phyloP scores from a whole-genome alignment of 2,797 vertebrate species.

The Champsocephalus esox region DNA sequence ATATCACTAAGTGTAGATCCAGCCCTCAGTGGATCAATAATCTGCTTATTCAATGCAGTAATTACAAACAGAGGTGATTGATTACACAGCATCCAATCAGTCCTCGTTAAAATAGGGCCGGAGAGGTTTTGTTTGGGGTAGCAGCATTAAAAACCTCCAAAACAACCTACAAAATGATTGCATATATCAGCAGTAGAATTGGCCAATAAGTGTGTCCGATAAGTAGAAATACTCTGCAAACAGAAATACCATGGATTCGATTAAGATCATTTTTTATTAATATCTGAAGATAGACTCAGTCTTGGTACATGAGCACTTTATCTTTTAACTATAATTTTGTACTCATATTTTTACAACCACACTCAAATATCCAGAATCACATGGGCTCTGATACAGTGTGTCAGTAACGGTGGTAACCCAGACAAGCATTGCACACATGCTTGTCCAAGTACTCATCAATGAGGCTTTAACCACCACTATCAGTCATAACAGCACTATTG shows the following conservation, averaged over 20 bases:
- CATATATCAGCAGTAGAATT: background rate
- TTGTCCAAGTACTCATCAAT: background rate
- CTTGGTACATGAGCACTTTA: no score
- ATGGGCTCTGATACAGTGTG: background rate
- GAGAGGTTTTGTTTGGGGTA: constrained; percentile 28
- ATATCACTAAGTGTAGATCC: constrained; percentile 46
- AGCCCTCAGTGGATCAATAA: constrained; percentile 68
- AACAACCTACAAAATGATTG: background rate
- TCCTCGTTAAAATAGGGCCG: constrained; percentile 64
- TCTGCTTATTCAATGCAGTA: constrained; percentile 74
- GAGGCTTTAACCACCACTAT: constrained; percentile 1
- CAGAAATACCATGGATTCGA: background rate
- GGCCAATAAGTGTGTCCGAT: background rate
- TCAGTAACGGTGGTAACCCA: background rate
- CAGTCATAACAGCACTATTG: constrained; percentile 24
- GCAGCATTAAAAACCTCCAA: constrained; percentile 24
- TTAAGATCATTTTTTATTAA: background rate
- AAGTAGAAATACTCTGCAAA: background rate
- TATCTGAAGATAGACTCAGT: no score
- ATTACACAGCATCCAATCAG: constrained; percentile 64
- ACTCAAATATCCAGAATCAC: background rate
- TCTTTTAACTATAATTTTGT: background rate
- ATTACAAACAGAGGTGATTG: constrained; percentile 75
- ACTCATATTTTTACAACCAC: no score
- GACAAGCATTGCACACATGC: background rate